Conservation (phyloP, 2,797 vertebrate species). For the Lepus oiostolus region DNA sequence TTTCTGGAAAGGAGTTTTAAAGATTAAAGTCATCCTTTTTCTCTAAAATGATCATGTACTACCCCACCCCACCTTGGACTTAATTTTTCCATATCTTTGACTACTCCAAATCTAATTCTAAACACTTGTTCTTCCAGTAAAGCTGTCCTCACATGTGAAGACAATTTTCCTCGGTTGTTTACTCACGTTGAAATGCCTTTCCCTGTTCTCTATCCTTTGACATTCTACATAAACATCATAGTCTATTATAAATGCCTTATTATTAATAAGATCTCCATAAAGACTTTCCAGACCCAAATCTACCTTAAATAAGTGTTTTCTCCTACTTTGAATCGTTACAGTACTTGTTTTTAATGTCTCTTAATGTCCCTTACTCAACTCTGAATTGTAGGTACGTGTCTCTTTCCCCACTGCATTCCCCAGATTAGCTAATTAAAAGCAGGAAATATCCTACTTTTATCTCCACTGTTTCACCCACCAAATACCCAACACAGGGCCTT, state of each 20-base stretch:
- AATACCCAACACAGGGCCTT: background rate
- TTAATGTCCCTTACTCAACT: background rate
- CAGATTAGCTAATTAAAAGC: constrained; percentile 20
- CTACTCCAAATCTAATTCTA: background rate
- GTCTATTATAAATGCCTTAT: background rate
- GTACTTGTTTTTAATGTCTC: constrained; percentile 18
- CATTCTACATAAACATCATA: background rate
- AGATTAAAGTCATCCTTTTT: background rate
- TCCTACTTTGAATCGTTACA: background rate
- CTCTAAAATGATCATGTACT: background rate
- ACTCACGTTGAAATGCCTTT: background rate
- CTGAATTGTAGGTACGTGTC: constrained; percentile 8
- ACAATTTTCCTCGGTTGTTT: background rate
- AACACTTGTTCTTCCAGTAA: background rate
- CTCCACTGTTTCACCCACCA: background rate
- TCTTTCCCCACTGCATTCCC: background rate
- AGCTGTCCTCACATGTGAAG: background rate
- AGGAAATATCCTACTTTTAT: background rate
- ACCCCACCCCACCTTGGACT: background rate
- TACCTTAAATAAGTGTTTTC: background rate
- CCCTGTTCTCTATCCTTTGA: background rate
- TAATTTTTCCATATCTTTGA: background rate
- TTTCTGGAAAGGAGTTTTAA: constrained; percentile 14
- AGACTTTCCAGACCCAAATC: background rate
- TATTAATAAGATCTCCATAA: background rate